Conservation (phyloP, 2,113 vertebrate genomes). For the Rhinolophus sinicus region DNA sequence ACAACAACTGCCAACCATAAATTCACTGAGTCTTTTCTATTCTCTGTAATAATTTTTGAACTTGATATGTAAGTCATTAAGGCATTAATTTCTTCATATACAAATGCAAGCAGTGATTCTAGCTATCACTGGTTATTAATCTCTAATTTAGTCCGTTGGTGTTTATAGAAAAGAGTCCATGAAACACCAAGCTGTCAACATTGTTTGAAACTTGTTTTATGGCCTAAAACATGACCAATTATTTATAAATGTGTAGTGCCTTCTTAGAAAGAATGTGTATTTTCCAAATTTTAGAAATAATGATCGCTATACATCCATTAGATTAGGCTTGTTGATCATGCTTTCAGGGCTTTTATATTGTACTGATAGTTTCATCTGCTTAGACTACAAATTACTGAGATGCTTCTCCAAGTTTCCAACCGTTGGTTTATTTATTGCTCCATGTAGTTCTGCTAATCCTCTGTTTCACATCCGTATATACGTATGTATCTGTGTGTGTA, state of each 20-base stretch:
- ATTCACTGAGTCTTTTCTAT: not conserved
- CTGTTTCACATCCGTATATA: not conserved
- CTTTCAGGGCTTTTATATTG: not conserved
- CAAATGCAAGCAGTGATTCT: not conserved
- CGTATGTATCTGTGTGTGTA: not conserved
- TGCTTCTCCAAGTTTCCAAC: not conserved
- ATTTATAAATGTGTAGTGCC: not conserved
- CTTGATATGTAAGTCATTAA: not conserved
- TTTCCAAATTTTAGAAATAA: not conserved
- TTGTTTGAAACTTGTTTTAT: not conserved
- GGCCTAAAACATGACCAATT: not conserved
- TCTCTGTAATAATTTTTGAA: not conserved
- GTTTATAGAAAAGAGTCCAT: not conserved
- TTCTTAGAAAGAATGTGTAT: not conserved
- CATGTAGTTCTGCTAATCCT: not conserved
- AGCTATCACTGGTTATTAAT: not conserved
- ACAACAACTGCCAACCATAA: not conserved
- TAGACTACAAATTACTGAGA: not conserved
- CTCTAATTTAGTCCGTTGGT: not conserved
- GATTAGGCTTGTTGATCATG: not conserved
- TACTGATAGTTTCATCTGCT: not conserved
- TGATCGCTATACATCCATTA: not conserved
- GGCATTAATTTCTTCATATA: not conserved
- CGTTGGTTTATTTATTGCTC: not conserved
- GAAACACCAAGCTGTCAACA: not conserved